Conservation (phyloP, 2,113 vertebrate species). For the Semnornis frantzii region DNA sequence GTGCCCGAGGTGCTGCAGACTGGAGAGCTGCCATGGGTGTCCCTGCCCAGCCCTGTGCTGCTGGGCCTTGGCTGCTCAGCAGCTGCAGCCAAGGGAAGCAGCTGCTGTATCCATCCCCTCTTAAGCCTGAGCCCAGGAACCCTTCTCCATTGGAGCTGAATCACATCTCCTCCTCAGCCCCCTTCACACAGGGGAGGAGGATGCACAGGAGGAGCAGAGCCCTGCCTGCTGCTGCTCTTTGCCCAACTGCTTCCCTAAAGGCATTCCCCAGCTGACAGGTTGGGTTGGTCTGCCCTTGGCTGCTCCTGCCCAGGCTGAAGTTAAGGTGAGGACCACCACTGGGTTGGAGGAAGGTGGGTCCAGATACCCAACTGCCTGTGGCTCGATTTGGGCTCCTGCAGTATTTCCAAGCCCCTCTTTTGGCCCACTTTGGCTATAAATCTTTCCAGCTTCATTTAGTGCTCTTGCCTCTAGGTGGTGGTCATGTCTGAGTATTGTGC, state of each 20-base stretch:
- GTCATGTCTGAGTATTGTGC: not conserved
- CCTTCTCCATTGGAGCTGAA: accelerated
- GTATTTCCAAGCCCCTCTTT: not conserved
- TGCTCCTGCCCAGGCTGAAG: not conserved
- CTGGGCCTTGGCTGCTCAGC: not conserved
- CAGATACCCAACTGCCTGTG: not conserved
- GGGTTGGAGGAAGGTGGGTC: not conserved
- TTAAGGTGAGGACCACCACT: not conserved
- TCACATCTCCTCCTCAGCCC: not conserved
- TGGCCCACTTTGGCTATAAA: not conserved
- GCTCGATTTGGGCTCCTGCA: accelerated
- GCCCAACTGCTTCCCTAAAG: not conserved
- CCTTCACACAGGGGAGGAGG: not conserved
- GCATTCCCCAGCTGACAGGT: not conserved
- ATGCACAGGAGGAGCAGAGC: not conserved
- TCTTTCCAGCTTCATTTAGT: not conserved
- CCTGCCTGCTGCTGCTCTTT: not conserved
- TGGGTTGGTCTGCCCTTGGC: not conserved
- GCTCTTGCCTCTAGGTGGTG: conserved; percentile 13
- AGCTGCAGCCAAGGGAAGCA: not conserved
- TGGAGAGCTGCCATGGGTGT: not conserved
- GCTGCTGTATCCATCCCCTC: not conserved
- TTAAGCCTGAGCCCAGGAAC: not conserved
- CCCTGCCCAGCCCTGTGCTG: not conserved
- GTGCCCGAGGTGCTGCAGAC: no score